Base-by-base conservation (phyloP, 2,113 vertebrate species). In the Mormoops blainvillei region DNA sequence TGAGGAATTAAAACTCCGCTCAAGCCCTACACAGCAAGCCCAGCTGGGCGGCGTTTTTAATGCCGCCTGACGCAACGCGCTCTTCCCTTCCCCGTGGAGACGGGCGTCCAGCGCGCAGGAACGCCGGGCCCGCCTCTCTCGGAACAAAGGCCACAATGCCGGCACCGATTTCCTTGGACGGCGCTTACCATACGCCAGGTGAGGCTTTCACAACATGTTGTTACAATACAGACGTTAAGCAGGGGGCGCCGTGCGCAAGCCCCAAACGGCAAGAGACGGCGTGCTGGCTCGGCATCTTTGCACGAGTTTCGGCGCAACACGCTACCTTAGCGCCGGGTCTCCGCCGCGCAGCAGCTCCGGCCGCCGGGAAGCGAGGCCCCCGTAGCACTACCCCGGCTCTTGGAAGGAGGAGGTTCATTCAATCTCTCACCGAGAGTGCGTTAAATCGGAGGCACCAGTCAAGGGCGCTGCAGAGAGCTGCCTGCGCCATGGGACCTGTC, bases 201-300 rank as follows among this genome's bases (percentile, higher is more conserved):
- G 98, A 98, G 96, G 68, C 38, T 96, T 50, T 36, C 86, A 67
- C 85, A 96, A 97, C 96, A 96, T 87, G 94, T 91, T 83, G 94
- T 95, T 98, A 95, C 86, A 38, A 94, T 97, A 96, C 97, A 98
- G 98, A 98, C 97, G 98, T 98, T 97, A 92, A 97, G 95, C 87
- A 89, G 96, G 97, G 24, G 94, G 95, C 36, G 87, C 76, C 83
- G 96, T 80, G 89, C 13, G 65, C 92, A 88, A 58, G 96, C 97
- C 96, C 97, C 98, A 92, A 95, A 95, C 95, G 94, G 90, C 97
- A 77, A 15, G 5, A 97, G 95, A 86, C 82, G 61, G 93, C 97
- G 11, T 20, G 22, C 22, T 20, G 56, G 56, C 56, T 58, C 1
- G 4, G 56, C 56, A 22, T 58, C 56, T 58, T 26, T 7, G 54